Evolutionary conservation across 2,797 vertebrate species (phyloP).

Genomic region (Natrix natrix): DNA sequence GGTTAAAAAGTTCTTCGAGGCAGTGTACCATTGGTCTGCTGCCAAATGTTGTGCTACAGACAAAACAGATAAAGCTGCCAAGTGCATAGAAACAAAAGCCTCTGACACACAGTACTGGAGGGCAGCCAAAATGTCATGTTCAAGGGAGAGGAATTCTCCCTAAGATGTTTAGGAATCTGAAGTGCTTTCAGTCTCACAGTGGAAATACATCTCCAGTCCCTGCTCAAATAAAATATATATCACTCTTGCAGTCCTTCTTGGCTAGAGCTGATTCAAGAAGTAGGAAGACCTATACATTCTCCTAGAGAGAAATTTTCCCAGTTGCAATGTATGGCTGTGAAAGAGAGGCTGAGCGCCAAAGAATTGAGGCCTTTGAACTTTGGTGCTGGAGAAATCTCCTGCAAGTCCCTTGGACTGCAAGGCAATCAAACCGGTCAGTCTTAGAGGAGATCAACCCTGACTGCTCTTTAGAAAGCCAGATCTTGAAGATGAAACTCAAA

Average conservation of each 20-base stretch:
- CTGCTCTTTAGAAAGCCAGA: too few relatives aligned
- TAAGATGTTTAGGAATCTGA: background rate
- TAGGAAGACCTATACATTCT: background rate
- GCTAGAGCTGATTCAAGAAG: background rate
- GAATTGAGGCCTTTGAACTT: too few relatives aligned
- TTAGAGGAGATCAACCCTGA: too few relatives aligned
- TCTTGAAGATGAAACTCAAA: too few relatives aligned
- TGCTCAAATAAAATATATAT: background rate
- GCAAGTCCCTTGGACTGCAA: too few relatives aligned
- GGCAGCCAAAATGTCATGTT: background rate
- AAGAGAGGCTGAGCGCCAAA: too few relatives aligned
- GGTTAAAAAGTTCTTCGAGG: background rate
- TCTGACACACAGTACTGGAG: background rate
- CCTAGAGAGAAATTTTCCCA: background rate
- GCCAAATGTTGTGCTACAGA: background rate
- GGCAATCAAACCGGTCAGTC: too few relatives aligned
- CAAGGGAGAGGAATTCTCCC: slow-evolving; percentile 29
- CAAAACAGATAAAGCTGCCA: background rate
- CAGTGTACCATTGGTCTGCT: background rate
- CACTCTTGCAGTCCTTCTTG: background rate
- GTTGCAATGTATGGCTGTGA: too few relatives aligned
- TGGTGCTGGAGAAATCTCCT: too few relatives aligned
- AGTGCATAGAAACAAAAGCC: background rate
- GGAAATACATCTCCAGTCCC: background rate
- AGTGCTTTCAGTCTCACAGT: background rate